Evolutionary conservation across 2,888 invertebrate genomes (phyloP).

Genomic region (Colletes collaris): DNA sequence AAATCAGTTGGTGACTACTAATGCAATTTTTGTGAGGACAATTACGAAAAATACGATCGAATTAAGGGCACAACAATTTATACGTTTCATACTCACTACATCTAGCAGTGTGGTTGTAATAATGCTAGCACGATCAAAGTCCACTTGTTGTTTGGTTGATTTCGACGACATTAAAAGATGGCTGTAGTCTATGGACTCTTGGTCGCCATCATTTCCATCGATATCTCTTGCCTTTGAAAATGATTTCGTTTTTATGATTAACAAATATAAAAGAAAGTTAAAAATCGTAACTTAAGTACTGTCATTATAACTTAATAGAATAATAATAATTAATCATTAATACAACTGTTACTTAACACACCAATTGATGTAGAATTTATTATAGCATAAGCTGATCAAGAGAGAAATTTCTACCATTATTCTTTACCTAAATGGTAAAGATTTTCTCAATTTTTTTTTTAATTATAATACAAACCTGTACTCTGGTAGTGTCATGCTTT

Average conservation of each 20-base stretch:
- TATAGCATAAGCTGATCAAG: too few relatives aligned
- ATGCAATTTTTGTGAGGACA: too few relatives aligned
- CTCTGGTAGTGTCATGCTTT: not conserved
- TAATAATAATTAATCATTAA: too few relatives aligned
- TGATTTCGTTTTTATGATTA: not conserved
- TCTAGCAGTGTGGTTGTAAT: slow-evolving; percentile 76
- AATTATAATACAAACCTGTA: not conserved
- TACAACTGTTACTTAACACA: too few relatives aligned
- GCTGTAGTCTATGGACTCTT: slow-evolving; percentile 3
- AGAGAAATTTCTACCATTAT: too few relatives aligned
- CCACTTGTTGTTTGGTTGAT: slow-evolving; percentile 41
- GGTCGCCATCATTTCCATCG: not conserved
- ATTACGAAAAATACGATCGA: too few relatives aligned
- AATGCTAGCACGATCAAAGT: slow-evolving; percentile 73
- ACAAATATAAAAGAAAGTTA: not conserved
- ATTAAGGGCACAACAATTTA: too few relatives aligned
- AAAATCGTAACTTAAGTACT: too few relatives aligned
- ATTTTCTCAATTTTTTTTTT: not conserved
- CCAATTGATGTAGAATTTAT: too few relatives aligned
- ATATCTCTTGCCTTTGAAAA: not conserved
- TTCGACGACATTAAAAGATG: slow-evolving; percentile 24
- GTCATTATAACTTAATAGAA: too few relatives aligned
- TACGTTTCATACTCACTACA: slow-evolving; percentile 70
- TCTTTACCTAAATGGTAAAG: too few relatives aligned
- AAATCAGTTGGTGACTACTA: too few relatives aligned